phyloP scores from a whole-genome alignment of 2,797 vertebrate species.

The Danio aesculapii region DNA sequence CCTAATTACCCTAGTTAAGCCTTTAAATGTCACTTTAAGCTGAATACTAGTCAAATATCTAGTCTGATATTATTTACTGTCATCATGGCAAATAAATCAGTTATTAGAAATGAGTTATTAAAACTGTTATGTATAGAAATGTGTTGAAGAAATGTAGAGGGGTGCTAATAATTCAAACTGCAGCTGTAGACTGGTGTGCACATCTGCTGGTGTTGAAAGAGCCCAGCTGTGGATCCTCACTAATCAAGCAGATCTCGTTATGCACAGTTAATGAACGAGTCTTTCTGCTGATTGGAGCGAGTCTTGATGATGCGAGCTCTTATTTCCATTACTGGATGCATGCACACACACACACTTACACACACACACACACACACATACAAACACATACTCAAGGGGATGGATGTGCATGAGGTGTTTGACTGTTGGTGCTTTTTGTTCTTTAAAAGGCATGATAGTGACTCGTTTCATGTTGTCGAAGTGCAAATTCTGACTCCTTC shows the following conservation, averaged over 20 bases:
- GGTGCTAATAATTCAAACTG: no score
- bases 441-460: background rate
- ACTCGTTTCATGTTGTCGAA: background rate
- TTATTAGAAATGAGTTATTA: no score
- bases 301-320: background rate
- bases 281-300: slow-evolving; percentile 26
- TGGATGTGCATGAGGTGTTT: background rate
- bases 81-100: no score
- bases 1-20: no score
- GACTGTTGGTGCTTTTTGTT: background rate
- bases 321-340: background rate
- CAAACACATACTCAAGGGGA: background rate
- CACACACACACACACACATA: no score
- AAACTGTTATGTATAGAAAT: no score
- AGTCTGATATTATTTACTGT: no score
- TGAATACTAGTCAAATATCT: no score
- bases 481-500: background rate
- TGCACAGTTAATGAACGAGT: background rate
- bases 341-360: no score
- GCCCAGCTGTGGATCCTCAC: slow-evolving; percentile 17
- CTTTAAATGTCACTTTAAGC: no score
- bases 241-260: slow-evolving; percentile 19
- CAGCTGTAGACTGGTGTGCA: background rate
- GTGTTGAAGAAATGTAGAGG: no score
- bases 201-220: background rate